phyloP scores from a whole-genome alignment of 2,797 vertebrate species.

The Atherinosoma microstoma region DNA sequence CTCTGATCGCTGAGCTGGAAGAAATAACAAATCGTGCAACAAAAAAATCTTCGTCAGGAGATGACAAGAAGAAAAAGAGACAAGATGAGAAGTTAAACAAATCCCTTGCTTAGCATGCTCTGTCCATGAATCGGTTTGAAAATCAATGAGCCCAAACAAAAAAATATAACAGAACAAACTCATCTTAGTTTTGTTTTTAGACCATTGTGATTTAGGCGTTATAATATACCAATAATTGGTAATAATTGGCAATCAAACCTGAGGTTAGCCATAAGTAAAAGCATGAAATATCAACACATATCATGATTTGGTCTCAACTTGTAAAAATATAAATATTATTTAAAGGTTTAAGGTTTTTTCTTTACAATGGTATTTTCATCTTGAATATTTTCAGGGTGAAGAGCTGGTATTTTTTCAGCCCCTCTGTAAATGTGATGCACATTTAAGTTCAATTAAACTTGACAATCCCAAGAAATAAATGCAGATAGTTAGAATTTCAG shows the following conservation, averaged over 20 bases:
- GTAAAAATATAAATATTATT: neutral
- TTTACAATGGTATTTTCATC: neutral
- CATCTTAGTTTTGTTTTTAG: neutral
- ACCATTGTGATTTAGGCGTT: neutral
- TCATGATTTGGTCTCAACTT: neutral
- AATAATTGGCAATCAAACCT: neutral
- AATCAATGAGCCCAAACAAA: neutral
- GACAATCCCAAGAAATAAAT: too few relatives aligned
- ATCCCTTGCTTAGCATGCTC: neutral
- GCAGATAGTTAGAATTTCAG: neutral
- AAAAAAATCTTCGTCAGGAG: neutral
- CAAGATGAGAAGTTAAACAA: neutral
- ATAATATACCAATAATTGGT: too few relatives aligned
- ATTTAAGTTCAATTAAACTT: too few relatives aligned
- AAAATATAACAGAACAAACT: neutral
- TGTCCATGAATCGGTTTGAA: neutral
- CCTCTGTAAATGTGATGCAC: too few relatives aligned
- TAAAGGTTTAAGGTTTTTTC: neutral
- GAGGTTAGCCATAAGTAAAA: neutral
- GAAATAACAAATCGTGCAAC: neutral
- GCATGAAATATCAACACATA: neutral
- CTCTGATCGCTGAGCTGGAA: conserved; percentile 64
- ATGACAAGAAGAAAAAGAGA: neutral
- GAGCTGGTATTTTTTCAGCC: neutral
- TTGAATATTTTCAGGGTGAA: neutral